Base-by-base conservation (phyloP, 2,113 vertebrate genomes). In the Chlamydotis undulata region DNA sequence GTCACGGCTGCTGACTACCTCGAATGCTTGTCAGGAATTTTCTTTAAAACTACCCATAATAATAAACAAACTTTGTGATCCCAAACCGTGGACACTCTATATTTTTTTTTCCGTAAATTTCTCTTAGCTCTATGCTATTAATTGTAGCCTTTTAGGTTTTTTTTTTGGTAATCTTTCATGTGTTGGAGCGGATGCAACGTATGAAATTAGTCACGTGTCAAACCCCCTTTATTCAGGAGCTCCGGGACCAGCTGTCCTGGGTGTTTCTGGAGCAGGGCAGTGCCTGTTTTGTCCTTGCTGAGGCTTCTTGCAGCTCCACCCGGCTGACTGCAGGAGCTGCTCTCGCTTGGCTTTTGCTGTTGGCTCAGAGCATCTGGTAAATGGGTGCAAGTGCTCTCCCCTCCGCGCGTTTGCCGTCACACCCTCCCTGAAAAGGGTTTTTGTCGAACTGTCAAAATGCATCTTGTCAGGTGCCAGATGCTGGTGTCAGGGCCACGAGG, bases 41-140 rank as follows among this genome's bases (percentile, higher is more conserved):
- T 76, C 63, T 82, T 90, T 83, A 61, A 83, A 95, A 59, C 43
- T 39, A 33, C 9, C 15, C 3, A 0, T n/a, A 56, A 57, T 18
- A 83, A 56, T 17, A 87, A 84, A 21, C 41, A 71, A 82, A 47
- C 19, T 24, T 59, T 39, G 24, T 43, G 37, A 60, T 56, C 19
- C 24, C 33, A 41, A 67, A 41, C 8, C 1, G 1, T 9, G 60
- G 47, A 18, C 3, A 2, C 1, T 59, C 14, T 69, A 1, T 29
- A n/a, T 63, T 78, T 43, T 63, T 78, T 43, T 63, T n/a, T 9
- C 19, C 4, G 0, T 45, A 52, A 50, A 13, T 87, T 88, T 81
- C 49, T 6, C 53, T 49, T 19, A 15, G 13, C 25, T 89, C 49
- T 9, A 1, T 25, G 29, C 14, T 89, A 11, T n/a, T 55, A 18